phyloP scores from a whole-genome alignment of 2,113 vertebrate genomes.

The Toxotes jaculatrix region DNA sequence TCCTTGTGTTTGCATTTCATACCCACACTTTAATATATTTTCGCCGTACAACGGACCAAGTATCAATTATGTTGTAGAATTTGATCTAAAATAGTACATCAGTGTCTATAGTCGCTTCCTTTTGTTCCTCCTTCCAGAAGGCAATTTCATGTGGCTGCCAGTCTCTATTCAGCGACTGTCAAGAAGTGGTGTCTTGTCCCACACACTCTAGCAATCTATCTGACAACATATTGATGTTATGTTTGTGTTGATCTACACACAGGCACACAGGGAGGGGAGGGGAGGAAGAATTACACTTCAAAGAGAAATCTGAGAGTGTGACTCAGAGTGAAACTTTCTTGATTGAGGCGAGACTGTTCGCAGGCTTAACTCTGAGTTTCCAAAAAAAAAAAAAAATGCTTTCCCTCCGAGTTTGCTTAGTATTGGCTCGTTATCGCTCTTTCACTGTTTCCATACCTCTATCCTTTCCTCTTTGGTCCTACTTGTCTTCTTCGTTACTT shows the following conservation, averaged over 20 bases:
- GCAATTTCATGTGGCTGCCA: constrained; percentile 47
- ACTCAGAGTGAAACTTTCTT: constrained; percentile 55
- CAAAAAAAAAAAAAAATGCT: background rate
- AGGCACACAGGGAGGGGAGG: constrained; percentile 3
- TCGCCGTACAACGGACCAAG: constrained; percentile 16
- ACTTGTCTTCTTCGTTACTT: background rate
- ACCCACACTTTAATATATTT: background rate
- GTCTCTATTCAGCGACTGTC: constrained; percentile 49
- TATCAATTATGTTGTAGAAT: constrained; percentile 19
- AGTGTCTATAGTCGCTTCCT: background rate
- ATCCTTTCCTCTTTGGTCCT: constrained; percentile 3
- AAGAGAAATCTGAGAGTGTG: constrained; percentile 19
- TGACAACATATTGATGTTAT: constrained; percentile 65
- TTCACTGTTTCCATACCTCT: background rate
- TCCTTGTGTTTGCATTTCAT: background rate
- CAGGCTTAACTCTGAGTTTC: constrained; percentile 29
- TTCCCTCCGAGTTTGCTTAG: background rate
- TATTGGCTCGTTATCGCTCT: background rate
- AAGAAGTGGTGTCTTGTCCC: constrained; percentile 43
- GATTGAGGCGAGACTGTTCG: constrained; percentile 32
- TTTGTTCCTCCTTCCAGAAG: constrained; percentile 14
- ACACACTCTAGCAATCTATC: constrained; percentile 54
- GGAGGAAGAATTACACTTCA: constrained; percentile 48
- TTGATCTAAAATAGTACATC: constrained; percentile 32
- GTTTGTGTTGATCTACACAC: constrained; percentile 58